A percentile compares a stretch with the other conserved stretches of the same genome.
Conservation (phyloP, 2,888 invertebrate species). For the Brachycybe producta region DNA sequence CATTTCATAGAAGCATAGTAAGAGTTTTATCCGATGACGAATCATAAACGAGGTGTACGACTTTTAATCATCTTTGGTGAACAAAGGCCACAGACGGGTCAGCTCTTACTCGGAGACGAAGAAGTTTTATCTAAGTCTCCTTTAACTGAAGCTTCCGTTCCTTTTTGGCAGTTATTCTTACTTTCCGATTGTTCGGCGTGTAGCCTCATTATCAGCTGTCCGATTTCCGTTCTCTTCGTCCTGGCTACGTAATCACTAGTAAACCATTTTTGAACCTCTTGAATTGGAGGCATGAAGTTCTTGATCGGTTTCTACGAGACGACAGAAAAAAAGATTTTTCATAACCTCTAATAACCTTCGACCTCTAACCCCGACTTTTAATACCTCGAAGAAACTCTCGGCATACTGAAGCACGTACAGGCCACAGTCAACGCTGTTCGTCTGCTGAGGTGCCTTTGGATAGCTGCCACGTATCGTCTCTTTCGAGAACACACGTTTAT, state of each 20-base stretch:
- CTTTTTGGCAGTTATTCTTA: too few relatives aligned
- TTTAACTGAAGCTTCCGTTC: too few relatives aligned
- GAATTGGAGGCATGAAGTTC: slow-evolving; percentile 71
- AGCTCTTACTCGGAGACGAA: too few relatives aligned
- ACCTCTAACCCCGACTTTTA: slow-evolving; percentile 21
- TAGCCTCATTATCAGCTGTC: slow-evolving; percentile 56
- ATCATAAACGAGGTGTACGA: too few relatives aligned
- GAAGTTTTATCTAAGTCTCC: too few relatives aligned
- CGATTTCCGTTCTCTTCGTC: slow-evolving; percentile 74
- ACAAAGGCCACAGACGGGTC: too few relatives aligned
- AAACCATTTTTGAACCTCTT: slow-evolving; percentile 73
- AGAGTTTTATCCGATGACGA: too few relatives aligned
- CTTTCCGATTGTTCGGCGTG: slow-evolving; percentile 47
- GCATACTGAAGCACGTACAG: slow-evolving; percentile 90
- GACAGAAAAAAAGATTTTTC: slow-evolving; percentile 8
- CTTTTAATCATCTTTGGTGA: too few relatives aligned
- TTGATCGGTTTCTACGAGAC: slow-evolving; percentile 59
- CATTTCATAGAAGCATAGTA: too few relatives aligned
- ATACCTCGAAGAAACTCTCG: slow-evolving; percentile 82
- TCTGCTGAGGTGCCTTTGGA: slow-evolving; percentile 93
- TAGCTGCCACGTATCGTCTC: slow-evolving; percentile 72
- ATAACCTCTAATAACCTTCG: background rate
- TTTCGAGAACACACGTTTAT: slow-evolving; percentile 54
- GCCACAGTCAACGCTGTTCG: slow-evolving; percentile 94
- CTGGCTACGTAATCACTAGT: slow-evolving; percentile 64